Conservation (phyloP, 2,797 vertebrate genomes). For the Acipenser oxyrinchus region DNA sequence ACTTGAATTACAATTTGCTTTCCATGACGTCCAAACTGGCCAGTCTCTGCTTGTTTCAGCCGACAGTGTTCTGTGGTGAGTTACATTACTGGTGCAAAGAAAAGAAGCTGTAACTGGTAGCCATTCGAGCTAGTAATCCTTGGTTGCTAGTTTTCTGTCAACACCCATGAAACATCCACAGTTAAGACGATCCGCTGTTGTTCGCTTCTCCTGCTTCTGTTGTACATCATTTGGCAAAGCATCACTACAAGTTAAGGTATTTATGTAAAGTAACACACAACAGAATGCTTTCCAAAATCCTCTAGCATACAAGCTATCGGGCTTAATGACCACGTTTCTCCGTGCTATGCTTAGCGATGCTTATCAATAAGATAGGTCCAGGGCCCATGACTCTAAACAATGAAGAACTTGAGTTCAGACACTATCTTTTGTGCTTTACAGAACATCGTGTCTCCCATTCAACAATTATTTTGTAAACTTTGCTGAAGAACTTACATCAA, state of each 20-base stretch:
- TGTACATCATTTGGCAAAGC: no score
- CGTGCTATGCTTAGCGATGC: neutral
- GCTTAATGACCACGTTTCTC: neutral
- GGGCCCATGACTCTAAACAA: conserved; percentile 8
- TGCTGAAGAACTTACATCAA: no score
- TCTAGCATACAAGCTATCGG: no score
- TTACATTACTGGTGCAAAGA: conserved; percentile 22
- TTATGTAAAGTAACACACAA: no score
- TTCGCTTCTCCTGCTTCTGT: conserved; percentile 13
- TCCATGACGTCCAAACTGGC: conserved; percentile 7
- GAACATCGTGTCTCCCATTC: neutral
- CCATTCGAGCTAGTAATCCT: conserved; percentile 35
- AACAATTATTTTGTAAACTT: neutral
- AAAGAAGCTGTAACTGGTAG: conserved; percentile 32
- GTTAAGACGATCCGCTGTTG: neutral
- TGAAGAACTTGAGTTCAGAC: conserved; percentile 9
- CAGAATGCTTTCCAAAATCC: no score
- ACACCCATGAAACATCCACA: conserved; percentile 19
- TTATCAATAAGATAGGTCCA: conserved; percentile 3
- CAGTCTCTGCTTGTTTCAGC: conserved; percentile 16
- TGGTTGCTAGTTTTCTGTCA: conserved; percentile 27
- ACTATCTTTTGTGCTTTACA: neutral
- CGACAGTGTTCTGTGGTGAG: conserved; percentile 32
- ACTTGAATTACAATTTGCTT: conserved; percentile 4
- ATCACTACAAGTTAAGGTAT: no score